These are phyloP conservation scores for Siniperca obscura DNA, from an alignment of 2,797 vertebrate genomes.

Conservation along the genomic window DNA sequence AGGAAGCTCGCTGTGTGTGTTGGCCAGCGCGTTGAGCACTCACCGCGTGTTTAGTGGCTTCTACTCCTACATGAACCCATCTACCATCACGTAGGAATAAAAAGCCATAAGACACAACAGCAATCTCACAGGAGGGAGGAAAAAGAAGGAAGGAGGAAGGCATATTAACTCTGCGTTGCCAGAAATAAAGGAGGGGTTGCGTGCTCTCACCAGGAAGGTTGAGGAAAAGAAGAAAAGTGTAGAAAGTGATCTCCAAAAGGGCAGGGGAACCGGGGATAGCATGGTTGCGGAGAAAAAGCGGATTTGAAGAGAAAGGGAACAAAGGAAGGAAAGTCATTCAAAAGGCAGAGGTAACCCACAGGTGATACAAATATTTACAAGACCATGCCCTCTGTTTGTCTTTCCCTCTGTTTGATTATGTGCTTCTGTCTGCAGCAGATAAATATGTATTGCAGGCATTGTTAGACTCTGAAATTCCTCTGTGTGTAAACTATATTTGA, in stretches of 20 bases:
- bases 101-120: constrained; percentile 99
- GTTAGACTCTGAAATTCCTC: constrained; percentile 56
- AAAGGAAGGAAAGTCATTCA: constrained; percentile 54
- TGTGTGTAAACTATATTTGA: constrained; percentile 70
- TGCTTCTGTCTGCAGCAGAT: constrained; percentile 59
- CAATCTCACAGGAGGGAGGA: constrained; percentile 82
- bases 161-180: constrained; percentile 47
- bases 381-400: constrained; percentile 54
- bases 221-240: constrained; percentile 13
- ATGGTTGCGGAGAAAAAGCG: constrained; percentile 35
- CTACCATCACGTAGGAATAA: constrained; percentile 99
- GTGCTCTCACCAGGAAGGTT: constrained; percentile 47
- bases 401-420: constrained; percentile 64
- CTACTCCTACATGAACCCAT: constrained; percentile 99
- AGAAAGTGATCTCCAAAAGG: constrained; percentile 32
- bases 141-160: constrained; percentile 47
- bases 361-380: constrained; percentile 55
- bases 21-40: constrained; percentile 82
- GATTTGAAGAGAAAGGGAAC: constrained; percentile 35
- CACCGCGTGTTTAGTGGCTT: constrained; percentile 99
- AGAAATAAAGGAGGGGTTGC: constrained; percentile 36
- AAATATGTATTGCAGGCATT: constrained; percentile 65
- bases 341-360: constrained; percentile 57
- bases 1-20: constrained; percentile 65
- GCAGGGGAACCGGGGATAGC: constrained; percentile 19